Evolutionary conservation across 2,888 invertebrate genomes (phyloP), one percentile per base, ranked within the genome.

Genomic region (Drosophila anceps): DNA sequence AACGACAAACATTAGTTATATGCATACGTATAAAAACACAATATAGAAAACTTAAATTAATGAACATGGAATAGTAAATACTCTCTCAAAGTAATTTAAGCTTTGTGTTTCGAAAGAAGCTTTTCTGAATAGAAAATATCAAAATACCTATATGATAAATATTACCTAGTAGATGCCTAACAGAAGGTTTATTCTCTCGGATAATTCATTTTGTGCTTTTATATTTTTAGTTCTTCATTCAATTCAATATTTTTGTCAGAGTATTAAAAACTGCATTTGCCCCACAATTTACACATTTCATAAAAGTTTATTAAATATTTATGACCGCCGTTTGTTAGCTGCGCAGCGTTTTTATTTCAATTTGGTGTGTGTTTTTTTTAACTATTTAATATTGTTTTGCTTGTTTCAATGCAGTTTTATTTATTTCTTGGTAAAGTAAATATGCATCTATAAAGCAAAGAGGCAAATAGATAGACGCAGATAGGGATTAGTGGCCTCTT

Each of bases 301-400:
- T 82, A 86, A 86, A 89, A 86, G 85, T 82, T 86, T 89, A 86
- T 86, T 89, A 86, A 86, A 89, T 80, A 80, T 89, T 89, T 89
- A 86, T 84, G 85, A 84, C 68, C 68, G 70, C 64, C 57, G 58
- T 60, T 73, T 74, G 77, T 73, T 72, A 76, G 73, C 76, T 68
- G 54, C 58, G 76, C 68, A 65, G 61, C 55, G 65, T 62, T 72
- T 88, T 62, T 55, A 46, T 55, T 65, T 43, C 37, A 43, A 48
- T 63, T 48, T 55, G 18, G 29, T 29, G 18, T 57, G 39, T 41
- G 60, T 43, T 39, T 59, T 29, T 13, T 12, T 24, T 18, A 10
- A 31, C 31, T 54, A 41, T 48, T 41, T 15, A 51, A 46, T 15
- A 20, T 66, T 51, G 29, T 48, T 48, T 18, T 64, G 33, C 27